These are phyloP conservation scores for Saturnia japonica DNA, from an alignment of 2,888 invertebrate genomes.

Conservation along the genomic window DNA sequence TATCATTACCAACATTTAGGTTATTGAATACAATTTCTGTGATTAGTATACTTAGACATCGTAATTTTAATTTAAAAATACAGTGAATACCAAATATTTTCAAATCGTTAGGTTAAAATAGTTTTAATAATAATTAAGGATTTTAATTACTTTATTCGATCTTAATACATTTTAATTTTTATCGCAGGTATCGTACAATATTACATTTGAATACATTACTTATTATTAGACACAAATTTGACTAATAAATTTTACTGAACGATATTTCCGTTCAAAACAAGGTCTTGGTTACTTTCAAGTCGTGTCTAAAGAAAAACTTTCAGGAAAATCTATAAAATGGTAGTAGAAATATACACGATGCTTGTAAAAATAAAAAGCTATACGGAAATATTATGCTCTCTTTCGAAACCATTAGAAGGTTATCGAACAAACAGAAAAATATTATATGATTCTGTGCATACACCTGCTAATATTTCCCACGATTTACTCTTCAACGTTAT, in stretches of 20 bases:
- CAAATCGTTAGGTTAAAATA: not conserved
- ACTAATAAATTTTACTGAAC: too few relatives aligned
- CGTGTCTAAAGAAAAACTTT: not conserved
- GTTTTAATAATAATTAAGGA: too few relatives aligned
- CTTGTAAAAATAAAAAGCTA: not conserved
- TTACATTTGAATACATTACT: too few relatives aligned
- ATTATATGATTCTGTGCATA: slow-evolving; percentile 50
- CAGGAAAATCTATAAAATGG: not conserved
- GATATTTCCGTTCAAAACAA: too few relatives aligned
- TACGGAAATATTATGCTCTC: not conserved
- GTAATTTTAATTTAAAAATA: not conserved
- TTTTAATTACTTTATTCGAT: too few relatives aligned
- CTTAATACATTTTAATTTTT: too few relatives aligned
- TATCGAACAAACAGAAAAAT: slow-evolving; percentile 43
- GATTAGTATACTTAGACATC: not conserved
- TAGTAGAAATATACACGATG: not conserved
- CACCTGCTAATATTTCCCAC: slow-evolving; percentile 71
- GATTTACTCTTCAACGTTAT: slow-evolving; percentile 39
- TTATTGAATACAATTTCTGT: not conserved
- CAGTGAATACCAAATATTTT: not conserved
- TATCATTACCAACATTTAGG: not conserved
- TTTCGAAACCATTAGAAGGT: slow-evolving; percentile 17
- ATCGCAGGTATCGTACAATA: too few relatives aligned
- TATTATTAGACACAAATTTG: too few relatives aligned
- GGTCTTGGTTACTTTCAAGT: too few relatives aligned